Conservation (phyloP, 1,140 invertebrate species). For the Nomia melanderi region DNA sequence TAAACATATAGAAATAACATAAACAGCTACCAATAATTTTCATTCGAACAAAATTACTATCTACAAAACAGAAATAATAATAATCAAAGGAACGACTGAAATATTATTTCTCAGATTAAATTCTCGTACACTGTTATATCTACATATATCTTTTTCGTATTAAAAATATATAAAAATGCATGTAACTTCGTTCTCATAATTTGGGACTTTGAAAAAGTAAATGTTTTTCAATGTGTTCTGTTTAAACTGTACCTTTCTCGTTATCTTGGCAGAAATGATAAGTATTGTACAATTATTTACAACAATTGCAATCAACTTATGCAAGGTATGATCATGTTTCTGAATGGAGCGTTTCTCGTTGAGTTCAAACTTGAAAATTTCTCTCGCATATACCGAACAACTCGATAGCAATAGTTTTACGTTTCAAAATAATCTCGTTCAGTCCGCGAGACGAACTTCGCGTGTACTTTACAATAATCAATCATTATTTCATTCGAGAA, state of each 20-base stretch:
- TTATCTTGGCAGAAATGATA: slow-evolving; percentile 10
- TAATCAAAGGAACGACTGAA: not conserved
- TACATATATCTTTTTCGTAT: not conserved
- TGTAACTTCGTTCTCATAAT: not conserved
- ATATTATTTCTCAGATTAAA: not conserved
- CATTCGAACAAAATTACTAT: slow-evolving; percentile 10
- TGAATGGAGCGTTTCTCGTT: not conserved
- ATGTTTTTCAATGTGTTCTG: not conserved
- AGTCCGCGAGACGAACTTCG: not conserved
- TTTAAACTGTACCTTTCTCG: not conserved
- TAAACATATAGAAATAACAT: slow-evolving; percentile 44
- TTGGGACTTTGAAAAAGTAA: not conserved
- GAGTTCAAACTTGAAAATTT: not conserved
- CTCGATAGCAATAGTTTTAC: not conserved
- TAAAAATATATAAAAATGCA: not conserved
- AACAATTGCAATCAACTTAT: not conserved
- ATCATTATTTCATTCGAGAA: not conserved
- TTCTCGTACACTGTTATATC: not conserved
- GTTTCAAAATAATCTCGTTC: not conserved
- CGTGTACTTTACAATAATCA: not conserved
- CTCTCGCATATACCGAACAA: not conserved
- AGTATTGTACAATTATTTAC: slow-evolving; percentile 38
- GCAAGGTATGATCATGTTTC: not conserved
- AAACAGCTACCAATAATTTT: slow-evolving; percentile 22
- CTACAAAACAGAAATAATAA: slow-evolving; percentile 19